phyloP scores from a whole-genome alignment of 2,888 invertebrate species.

The Gortyna flavago region DNA sequence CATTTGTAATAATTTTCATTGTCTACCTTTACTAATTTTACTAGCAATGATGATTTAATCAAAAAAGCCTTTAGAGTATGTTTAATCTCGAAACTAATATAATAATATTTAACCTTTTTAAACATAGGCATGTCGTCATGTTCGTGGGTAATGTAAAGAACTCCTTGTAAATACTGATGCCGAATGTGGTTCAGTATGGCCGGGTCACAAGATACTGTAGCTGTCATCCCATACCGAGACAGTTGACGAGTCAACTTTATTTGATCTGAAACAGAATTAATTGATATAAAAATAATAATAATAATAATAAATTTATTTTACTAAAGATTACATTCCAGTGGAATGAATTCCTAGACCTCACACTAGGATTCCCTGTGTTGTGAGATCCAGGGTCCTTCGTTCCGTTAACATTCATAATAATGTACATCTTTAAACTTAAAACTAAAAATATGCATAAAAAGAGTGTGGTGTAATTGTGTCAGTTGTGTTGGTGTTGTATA shows the following conservation, averaged over 20 bases:
- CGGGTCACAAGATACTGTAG: slow-evolving; percentile 74
- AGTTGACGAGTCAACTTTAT: slow-evolving; percentile 73
- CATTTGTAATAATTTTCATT: background rate
- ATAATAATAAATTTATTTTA: too few species aligned
- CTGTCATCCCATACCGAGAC: slow-evolving; percentile 69
- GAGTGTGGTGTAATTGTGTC: too few species aligned
- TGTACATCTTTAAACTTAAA: too few species aligned
- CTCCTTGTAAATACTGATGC: slow-evolving; percentile 74
- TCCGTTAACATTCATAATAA: too few species aligned
- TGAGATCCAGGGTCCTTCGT: too few species aligned
- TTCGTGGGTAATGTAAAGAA: slow-evolving; percentile 72
- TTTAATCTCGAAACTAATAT: background rate
- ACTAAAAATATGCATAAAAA: too few species aligned
- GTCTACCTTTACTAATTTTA: background rate
- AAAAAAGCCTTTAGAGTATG: too few species aligned
- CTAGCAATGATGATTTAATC: too few species aligned
- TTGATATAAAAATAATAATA: background rate
- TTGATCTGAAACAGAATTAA: slow-evolving; percentile 70
- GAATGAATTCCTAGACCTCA: too few species aligned
- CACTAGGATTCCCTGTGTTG: too few species aligned
- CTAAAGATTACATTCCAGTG: too few species aligned
- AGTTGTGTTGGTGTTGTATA: too few species aligned
- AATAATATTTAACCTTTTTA: slow-evolving; percentile 37
- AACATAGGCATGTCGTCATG: slow-evolving; percentile 66
- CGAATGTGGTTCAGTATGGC: slow-evolving; percentile 62